Conservation (phyloP, 2,888 invertebrate genomes). For the Listrodromus nycthemerus region DNA sequence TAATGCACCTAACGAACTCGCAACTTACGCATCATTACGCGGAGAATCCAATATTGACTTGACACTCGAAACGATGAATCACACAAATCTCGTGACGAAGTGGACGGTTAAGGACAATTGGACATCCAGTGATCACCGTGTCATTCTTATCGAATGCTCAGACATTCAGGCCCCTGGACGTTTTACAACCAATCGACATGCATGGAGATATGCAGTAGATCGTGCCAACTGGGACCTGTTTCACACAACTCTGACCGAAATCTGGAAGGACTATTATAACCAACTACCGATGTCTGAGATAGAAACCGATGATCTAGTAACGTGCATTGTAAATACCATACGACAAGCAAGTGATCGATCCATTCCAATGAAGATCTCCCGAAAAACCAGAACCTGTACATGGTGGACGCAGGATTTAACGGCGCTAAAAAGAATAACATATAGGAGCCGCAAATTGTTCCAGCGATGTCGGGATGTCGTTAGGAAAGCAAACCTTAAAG, state of each 20-base stretch:
- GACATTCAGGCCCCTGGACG: too few relatives aligned
- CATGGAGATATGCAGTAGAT: background rate
- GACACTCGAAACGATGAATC: background rate
- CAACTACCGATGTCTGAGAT: background rate
- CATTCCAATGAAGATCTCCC: background rate
- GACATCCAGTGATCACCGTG: constrained; percentile 2
- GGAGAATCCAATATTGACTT: constrained; percentile 14
- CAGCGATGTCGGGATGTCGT: background rate
- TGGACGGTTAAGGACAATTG: background rate
- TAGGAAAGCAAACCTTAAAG: too few relatives aligned
- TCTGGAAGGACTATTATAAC: background rate
- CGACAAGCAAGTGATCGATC: background rate
- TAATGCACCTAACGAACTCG: constrained; percentile 6
- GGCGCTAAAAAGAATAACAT: background rate
- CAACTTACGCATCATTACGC: background rate
- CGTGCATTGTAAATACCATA: background rate
- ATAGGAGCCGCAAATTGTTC: background rate
- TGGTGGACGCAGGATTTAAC: background rate
- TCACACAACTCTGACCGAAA: background rate
- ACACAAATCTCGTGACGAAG: background rate
- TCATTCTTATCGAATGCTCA: background rate
- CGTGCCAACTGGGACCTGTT: background rate
- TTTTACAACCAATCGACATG: too few relatives aligned
- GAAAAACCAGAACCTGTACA: background rate
- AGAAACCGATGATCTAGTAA: background rate